Evolutionary conservation across 2,797 vertebrate genomes (phyloP), one percentile per base, ranked within the genome.

Genomic region (Myripristis murdjan): DNA sequence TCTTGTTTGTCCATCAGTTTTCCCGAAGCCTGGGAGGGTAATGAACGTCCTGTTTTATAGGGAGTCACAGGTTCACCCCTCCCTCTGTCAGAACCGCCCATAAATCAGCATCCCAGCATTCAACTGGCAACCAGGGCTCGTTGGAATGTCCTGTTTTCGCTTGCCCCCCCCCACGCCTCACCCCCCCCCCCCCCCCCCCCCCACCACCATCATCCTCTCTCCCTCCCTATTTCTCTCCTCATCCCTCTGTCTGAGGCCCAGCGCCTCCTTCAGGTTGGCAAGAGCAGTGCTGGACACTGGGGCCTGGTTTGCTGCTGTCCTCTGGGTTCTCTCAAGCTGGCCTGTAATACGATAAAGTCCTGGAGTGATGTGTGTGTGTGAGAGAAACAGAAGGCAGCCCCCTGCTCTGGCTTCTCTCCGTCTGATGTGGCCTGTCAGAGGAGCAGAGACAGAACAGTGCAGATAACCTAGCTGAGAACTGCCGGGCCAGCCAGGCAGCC

Each of bases 271-370:
- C 65, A 77, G 87, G 83, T 82, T 73, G 73, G 0, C 9, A 11
- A 49, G 69, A 80, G 87, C 76, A 80, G 75, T 52, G 63, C 80
- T 70, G 83, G 81, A 78, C 70, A 63, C 46, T 35, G 58, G 62
- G 81, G 39, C 44, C 72, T 73, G 78, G 60, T 73, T 79, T 48
- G 75, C 75, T 51, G 67, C 65, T 54, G 79, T 83, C 68, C 77
- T 78, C 59, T 18, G 69, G 68, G 70, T 77, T 84, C 79, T 86
- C 74, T 61, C 61, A 64, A 79, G 83, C 75, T 70, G 44, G 70
- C 74, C 77, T 67, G 82, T 92, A 91, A 92, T 85, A 81, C 82
- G 89, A 92, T 93, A 89, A 91, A 86, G 84, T 88, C 85, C 73
- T 57, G 71, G 72, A 88, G 77, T 88, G 79, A 89, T n/a, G n/a